These are phyloP conservation scores for Aphodius sticticus DNA, from an alignment of 2,888 invertebrate genomes.

Conservation along the genomic window DNA sequence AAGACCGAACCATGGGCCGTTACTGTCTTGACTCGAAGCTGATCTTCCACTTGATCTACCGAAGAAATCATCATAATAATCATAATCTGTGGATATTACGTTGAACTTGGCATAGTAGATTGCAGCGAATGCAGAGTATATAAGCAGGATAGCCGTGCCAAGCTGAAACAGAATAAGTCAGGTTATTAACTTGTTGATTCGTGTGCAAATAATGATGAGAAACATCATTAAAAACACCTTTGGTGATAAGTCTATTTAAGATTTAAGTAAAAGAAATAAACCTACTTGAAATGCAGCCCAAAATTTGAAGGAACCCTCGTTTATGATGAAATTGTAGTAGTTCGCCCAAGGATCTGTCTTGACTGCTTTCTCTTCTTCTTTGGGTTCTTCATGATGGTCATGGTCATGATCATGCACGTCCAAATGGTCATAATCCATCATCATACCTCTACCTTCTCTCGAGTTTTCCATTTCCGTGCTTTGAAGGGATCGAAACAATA, in stretches of 20 bases:
- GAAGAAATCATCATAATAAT: conserved; percentile 76
- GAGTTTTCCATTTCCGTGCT: conserved; percentile 44
- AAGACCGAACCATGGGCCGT: conserved; percentile 63
- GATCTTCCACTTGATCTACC: conserved; percentile 68
- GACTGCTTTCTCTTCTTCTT: conserved; percentile 65
- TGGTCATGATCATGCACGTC: conserved; percentile 62
- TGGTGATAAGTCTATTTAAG: too few species aligned
- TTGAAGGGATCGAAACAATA: neutral
- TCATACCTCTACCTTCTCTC: conserved; percentile 52
- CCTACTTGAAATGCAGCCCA: conserved; percentile 87
- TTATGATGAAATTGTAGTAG: conserved; percentile 87
- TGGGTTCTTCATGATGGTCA: conserved; percentile 60
- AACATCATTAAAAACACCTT: too few species aligned
- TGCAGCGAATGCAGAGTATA: conserved; percentile 86
- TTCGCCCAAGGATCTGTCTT: conserved; percentile 79
- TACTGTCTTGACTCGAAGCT: conserved; percentile 41
- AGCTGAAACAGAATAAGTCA: conserved; percentile 65
- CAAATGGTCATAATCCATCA: conserved; percentile 62
- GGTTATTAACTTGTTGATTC: neutral
- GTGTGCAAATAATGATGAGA: neutral
- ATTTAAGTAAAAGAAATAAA: too few species aligned
- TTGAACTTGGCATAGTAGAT: conserved; percentile 90
- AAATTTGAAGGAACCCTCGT: conserved; percentile 88
- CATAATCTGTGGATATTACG: conserved; percentile 80
- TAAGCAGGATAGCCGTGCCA: conserved; percentile 79